Conservation (phyloP, 2,797 vertebrate species). For the Channa striata region DNA sequence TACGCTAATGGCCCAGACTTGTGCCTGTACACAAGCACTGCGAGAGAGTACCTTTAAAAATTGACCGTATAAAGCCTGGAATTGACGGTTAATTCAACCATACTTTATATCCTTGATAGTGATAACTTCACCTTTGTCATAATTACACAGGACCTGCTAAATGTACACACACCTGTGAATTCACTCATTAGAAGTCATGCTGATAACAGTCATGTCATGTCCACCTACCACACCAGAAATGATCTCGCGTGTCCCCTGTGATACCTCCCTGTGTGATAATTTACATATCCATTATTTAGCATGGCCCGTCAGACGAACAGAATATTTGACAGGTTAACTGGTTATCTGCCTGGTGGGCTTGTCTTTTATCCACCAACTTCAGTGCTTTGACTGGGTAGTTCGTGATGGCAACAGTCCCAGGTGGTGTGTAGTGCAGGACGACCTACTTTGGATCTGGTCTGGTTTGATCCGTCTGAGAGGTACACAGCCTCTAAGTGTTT, state of each 20-base stretch:
- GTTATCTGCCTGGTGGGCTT: conserved; percentile 64
- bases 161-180: conserved; percentile 58
- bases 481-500: conserved; percentile 48
- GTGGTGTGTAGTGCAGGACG: conserved; percentile 21
- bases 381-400: conserved; percentile 55
- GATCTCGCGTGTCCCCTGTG: conserved; percentile 50
- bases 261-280: conserved; percentile 70
- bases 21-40: conserved; percentile 29
- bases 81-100: conserved; percentile 18
- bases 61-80: too few species aligned
- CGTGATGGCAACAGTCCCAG: conserved; percentile 48
- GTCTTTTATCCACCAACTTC: conserved; percentile 60
- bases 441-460: conserved; percentile 47
- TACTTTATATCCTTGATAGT: conserved; percentile 6
- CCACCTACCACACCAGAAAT: conserved; percentile 41
- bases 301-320: conserved; percentile 67
- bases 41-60: conserved; percentile 21
- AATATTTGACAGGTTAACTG: conserved; percentile 68
- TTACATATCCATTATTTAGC: conserved; percentile 77
- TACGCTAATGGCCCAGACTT: conserved; percentile 40
- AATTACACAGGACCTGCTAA: conserved; percentile 22
- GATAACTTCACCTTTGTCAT: conserved; percentile 29
- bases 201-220: conserved; percentile 61
- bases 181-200: conserved; percentile 63
- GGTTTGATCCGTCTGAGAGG: conserved; percentile 27